phyloP scores from a whole-genome alignment of 2,113 vertebrate genomes.

The Solea senegalensis region DNA sequence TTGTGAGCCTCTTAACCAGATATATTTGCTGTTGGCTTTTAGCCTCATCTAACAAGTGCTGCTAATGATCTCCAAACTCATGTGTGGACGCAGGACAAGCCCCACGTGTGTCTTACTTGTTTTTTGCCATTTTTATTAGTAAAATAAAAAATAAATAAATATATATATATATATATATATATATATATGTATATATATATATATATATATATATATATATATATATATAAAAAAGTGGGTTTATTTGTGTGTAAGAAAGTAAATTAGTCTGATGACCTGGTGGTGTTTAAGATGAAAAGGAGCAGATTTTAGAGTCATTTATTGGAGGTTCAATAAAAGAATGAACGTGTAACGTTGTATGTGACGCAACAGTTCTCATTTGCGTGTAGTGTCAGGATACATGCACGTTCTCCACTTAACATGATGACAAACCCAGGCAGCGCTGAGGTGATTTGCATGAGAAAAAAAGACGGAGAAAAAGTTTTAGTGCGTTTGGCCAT shows the following conservation, averaged over 20 bases:
- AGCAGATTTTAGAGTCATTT: too few relatives aligned
- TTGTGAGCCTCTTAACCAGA: constrained; percentile 85
- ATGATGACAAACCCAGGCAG: constrained; percentile 73
- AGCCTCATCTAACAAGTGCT: constrained; percentile 79
- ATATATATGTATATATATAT: too few relatives aligned
- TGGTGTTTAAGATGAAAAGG: too few relatives aligned
- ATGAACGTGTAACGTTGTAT: too few relatives aligned
- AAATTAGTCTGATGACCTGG: too few relatives aligned
- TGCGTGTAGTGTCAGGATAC: background rate
- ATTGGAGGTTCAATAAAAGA: too few relatives aligned
- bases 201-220: background rate
- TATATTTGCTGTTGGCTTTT: constrained; percentile 88
- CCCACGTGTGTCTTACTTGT: constrained; percentile 26
- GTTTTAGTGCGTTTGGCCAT: constrained; percentile 95
- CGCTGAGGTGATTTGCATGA: constrained; percentile 93
- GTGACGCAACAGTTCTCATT: too few relatives aligned
- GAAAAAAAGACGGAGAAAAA: constrained; percentile 82
- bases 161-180: background rate
- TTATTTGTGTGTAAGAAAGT: background rate
- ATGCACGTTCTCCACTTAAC: constrained; percentile 80
- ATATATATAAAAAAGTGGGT: background rate
- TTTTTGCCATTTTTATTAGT: constrained; percentile 42
- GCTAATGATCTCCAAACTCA: constrained; percentile 81
- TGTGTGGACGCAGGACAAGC: constrained; percentile 35
- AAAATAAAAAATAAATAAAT: background rate